phyloP scores from a whole-genome alignment of 2,888 invertebrate genomes.

The Escarpia spicata region DNA sequence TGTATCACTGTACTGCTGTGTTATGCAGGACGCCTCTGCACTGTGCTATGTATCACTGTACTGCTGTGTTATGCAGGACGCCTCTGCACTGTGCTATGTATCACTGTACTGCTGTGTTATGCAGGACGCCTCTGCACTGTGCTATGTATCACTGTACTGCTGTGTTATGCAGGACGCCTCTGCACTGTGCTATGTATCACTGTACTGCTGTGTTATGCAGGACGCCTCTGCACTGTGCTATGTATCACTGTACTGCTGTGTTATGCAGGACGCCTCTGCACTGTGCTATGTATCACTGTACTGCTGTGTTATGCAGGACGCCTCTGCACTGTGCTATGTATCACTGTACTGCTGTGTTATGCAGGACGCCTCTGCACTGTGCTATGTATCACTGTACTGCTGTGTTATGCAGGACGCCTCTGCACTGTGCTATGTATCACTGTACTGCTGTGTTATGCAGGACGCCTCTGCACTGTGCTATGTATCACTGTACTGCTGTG shows the following conservation, averaged over 20 bases:
- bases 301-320: too few relatives aligned
- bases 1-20: conserved; percentile 67
- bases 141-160: conserved; percentile 76
- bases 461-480: conserved; percentile 98
- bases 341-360: too few relatives aligned
- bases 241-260: conserved; percentile 58
- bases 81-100: conserved; percentile 97
- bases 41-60: conserved; percentile 81
- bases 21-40: conserved; percentile 88
- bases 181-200: conserved; percentile 95
- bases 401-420: conserved; percentile 78
- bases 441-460: conserved; percentile 61
- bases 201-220: conserved; percentile 61
- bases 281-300: too few relatives aligned
- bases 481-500: conserved; percentile 66
- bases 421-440: conserved; percentile 91
- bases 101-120: conserved; percentile 17
- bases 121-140: conserved; percentile 95
- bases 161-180: conserved; percentile 78
- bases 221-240: conserved; percentile 98
- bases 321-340: too few relatives aligned
- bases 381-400: conserved; percentile 76
- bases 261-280: too few relatives aligned
- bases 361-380: conserved; percentile 95
- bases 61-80: conserved; percentile 72